Conservation (phyloP, 2,888 invertebrate species). For the Caenorhabditis virilis region DNA sequence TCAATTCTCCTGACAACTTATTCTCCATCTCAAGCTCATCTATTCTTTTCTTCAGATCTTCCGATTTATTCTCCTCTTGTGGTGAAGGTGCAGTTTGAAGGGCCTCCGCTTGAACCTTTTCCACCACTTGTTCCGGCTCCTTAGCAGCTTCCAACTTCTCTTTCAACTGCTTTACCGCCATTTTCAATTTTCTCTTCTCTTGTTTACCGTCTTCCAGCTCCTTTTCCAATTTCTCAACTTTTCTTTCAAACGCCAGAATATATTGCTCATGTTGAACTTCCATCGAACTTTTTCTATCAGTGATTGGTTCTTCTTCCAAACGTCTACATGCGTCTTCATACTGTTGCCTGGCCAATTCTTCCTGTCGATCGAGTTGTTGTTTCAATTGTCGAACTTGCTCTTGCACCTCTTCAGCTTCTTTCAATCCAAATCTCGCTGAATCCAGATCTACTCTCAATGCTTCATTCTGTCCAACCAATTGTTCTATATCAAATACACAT, state of each 20-base stretch:
- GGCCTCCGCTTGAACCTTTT: neutral
- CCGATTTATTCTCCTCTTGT: neutral
- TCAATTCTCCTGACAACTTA: constrained; percentile 44
- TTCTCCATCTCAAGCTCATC: constrained; percentile 31
- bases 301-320: constrained; percentile 25
- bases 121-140: neutral
- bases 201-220: constrained; percentile 10
- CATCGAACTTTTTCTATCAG: constrained; percentile 26
- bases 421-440: constrained; percentile 14
- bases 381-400: constrained; percentile 9
- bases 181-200: constrained; percentile 21
- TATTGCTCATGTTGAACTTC: constrained; percentile 47
- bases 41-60: neutral
- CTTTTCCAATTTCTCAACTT: constrained; percentile 19
- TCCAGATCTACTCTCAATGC: constrained; percentile 17
- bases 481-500: constrained; percentile 17
- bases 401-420: constrained; percentile 19
- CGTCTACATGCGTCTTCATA: constrained; percentile 17
- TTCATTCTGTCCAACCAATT: constrained; percentile 20
- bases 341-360: constrained; percentile 13
- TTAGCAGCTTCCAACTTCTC: neutral
- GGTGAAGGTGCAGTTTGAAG: neutral
- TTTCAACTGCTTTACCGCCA: constrained; percentile 7
- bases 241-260: constrained; percentile 39
- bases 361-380: constrained; percentile 11